Evolutionary conservation across 2,888 invertebrate species (phyloP), one percentile per base, ranked within the genome.

Genomic region (Caradrina clavipalpis): DNA sequence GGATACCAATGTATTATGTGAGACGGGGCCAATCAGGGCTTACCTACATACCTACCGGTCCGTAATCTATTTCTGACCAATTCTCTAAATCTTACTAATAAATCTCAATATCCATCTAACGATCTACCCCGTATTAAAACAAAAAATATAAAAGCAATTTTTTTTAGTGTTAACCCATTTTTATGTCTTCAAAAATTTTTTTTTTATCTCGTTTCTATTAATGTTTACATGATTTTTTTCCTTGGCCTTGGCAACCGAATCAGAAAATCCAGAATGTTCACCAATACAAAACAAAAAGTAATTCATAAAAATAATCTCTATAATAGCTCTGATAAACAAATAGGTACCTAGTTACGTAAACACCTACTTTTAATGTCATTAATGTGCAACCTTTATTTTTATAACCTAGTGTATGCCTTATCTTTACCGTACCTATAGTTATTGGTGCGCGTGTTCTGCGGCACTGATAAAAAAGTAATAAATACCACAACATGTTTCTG

Each of bases 401-500:
- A 79, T 80, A 79, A 66, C 73, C 69, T 64, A 79, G 75, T 73
- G 75, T 67, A 47, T 56, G 56, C 72, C 79, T 87, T 89, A 89
- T 89, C 87, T 86, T 84, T 81, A 85, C 78, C 72, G 61, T 71
- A 57, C 47, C 45, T 65, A 76, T 66, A 77, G 82, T 81, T 82
- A 85, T 83, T 86, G 78, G 78, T 81, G 81, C 79, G 78, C 84
- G 80, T 84, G 86, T 80, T 81, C 73, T 64, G 78, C 76, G 75
- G 71, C 72, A 65, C 75, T 81, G 88, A 89, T 89, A 89, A 87
- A 73, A 76, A 56, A 49, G 76, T 71, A 83, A 80, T 84, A 84
- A 84, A 86, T 76, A 83, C 78, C 69, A 76, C 70, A 58, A 57
- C 68, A 70, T 73, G 62, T 73, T 76, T 78, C 72, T 69, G 76